phyloP scores from a whole-genome alignment of 2,888 invertebrate genomes.

The Ptychoptera albimana region DNA sequence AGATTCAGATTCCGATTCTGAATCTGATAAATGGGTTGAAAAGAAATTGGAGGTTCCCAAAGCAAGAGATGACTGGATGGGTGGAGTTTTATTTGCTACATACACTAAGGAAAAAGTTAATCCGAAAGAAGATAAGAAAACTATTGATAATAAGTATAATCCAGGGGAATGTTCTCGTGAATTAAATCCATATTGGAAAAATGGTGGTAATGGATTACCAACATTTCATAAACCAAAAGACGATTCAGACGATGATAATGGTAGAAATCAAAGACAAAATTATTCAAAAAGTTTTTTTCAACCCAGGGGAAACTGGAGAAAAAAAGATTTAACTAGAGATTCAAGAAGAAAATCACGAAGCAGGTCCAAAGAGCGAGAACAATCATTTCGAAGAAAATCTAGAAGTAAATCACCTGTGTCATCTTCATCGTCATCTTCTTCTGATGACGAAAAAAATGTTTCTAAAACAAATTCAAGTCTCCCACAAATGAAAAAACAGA shows the following conservation, averaged over 20 bases:
- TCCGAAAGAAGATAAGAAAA: slow-evolving; percentile 32
- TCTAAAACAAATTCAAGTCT: background rate
- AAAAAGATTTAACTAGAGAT: slow-evolving; percentile 4
- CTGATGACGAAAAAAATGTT: background rate
- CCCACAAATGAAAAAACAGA: slow-evolving; percentile 5
- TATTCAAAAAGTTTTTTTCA: slow-evolving; percentile 3
- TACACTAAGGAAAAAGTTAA: slow-evolving; percentile 26
- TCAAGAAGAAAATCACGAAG: background rate
- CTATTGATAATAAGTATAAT: slow-evolving; percentile 42
- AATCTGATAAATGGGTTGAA: slow-evolving; percentile 46
- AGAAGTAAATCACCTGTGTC: background rate
- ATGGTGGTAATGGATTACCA: slow-evolving; percentile 75
- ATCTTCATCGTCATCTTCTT: background rate
- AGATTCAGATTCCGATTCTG: slow-evolving; percentile 7
- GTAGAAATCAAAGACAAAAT: slow-evolving; percentile 7
- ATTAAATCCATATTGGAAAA: slow-evolving; percentile 85
- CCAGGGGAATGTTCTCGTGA: slow-evolving; percentile 59
- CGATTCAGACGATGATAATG: slow-evolving; percentile 20
- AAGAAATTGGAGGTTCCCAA: slow-evolving; percentile 20
- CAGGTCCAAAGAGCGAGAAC: background rate
- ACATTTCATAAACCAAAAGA: slow-evolving; percentile 26
- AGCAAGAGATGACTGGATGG: slow-evolving; percentile 69
- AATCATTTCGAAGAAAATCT: background rate
- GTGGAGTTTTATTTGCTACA: slow-evolving; percentile 35
- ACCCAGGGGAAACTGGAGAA: slow-evolving; percentile 14